These are phyloP conservation scores for Hycleus cichorii DNA, from an alignment of 1,140 invertebrate genomes.

Conservation along the genomic window DNA sequence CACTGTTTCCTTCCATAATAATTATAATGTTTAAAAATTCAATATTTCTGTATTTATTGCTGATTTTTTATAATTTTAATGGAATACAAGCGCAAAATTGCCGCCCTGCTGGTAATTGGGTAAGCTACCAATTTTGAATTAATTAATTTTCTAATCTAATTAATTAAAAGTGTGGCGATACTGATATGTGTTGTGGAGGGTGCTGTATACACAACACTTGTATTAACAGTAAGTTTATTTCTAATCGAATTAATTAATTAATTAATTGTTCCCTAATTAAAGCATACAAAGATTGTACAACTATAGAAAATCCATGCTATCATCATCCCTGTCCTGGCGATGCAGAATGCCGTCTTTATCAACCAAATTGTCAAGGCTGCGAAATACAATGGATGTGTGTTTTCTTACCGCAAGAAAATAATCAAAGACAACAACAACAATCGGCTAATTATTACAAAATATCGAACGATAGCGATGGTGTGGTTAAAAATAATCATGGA, in stretches of 20 bases:
- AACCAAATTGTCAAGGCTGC: constrained; percentile 37
- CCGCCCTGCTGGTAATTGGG: constrained; percentile 17
- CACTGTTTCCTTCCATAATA: no score
- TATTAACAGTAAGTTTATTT: constrained; percentile 35
- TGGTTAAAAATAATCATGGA: no score
- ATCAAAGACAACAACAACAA: background rate
- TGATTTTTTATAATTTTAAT: no score
- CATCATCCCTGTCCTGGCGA: constrained; percentile 33
- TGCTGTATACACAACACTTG: constrained; percentile 40
- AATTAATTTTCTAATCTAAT: background rate
- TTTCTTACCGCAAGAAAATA: background rate
- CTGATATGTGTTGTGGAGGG: constrained; percentile 41
- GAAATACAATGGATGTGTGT: constrained; percentile 29
- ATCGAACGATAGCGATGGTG: no score
- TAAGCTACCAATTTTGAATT: constrained; percentile 11
- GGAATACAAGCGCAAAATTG: constrained; percentile 17
- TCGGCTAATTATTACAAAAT: no score
- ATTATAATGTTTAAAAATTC: no score
- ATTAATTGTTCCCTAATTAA: constrained; percentile 7
- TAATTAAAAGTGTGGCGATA: constrained; percentile 34
- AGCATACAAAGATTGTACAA: constrained; percentile 36
- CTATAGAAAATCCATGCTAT: constrained; percentile 31
- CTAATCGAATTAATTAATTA: constrained; percentile 10
- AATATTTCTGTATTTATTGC: no score
- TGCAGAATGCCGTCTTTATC: constrained; percentile 35